These are phyloP conservation scores for Onychomys leucogaster DNA, from an alignment of 2,797 vertebrate genomes.

Conservation along the genomic window DNA sequence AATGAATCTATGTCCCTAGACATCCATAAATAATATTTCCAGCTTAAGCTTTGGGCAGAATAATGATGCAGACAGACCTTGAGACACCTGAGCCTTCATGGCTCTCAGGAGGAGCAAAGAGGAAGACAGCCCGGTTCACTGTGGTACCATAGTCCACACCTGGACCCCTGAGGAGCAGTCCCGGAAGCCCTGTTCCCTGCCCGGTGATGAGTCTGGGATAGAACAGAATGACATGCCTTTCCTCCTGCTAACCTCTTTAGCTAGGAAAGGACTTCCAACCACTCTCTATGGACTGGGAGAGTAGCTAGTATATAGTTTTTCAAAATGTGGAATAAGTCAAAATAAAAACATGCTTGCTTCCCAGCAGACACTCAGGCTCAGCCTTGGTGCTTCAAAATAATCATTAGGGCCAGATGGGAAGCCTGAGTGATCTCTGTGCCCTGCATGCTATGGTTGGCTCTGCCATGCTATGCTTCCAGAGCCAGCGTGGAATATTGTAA, in stretches of 20 bases:
- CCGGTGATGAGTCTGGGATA: background rate
- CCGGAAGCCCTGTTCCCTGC: background rate
- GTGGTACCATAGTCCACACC: fast-evolving
- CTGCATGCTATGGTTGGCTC: background rate
- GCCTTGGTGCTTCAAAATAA: conserved; percentile 54
- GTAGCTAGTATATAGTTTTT: background rate
- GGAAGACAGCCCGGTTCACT: background rate
- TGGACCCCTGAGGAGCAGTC: background rate
- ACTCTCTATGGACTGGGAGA: background rate
- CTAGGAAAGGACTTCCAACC: conserved; percentile 46
- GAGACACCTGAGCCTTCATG: fast-evolving
- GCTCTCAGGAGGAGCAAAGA: background rate
- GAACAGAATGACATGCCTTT: conserved; percentile 33
- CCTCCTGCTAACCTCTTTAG: conserved; percentile 64
- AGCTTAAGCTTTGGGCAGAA: background rate
- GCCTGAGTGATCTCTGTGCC: background rate
- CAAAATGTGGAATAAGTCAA: conserved; percentile 33
- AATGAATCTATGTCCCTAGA: background rate
- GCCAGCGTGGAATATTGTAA: background rate
- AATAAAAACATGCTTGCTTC: conserved; percentile 64
- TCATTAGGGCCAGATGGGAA: background rate
- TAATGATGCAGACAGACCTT: background rate
- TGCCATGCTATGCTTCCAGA: background rate
- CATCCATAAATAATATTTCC: background rate
- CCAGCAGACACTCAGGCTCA: background rate